Base-by-base conservation (phyloP, 2,113 vertebrate genomes). In the Oplegnathus fasciatus region DNA sequence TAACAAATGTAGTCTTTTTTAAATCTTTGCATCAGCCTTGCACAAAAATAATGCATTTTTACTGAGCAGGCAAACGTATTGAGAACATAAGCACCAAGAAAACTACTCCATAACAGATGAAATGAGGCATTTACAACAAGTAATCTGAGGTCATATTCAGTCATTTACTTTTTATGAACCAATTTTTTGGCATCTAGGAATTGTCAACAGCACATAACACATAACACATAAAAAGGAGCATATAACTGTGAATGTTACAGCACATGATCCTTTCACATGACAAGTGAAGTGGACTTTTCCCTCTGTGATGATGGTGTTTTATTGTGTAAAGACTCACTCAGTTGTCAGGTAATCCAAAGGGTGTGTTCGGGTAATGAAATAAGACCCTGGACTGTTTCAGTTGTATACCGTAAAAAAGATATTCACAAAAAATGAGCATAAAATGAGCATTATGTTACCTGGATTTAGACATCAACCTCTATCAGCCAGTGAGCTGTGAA, bases 271-370 rank as follows among this genome's bases (percentile, higher is more conserved):
- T 34, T 57, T 1, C 44, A 32, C 0, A 58, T 0, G 15, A 17
- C 26, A 18, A 10, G 3, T 26, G 30, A 15, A 11, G 7, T 79
- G 66, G 26, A 85, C 71, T 85, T 87, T 85, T 66, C 24, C 60
- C 78, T 76, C 22, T 48, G 34, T 13, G 22, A 17, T 22, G n/a
- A 30, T 52, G 14, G 9, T 48, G 28, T 54, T 48, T 69, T 30
- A 37, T 32, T 66, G 48, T 37, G 20, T 64, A 37, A 89, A 82
- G 15, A 28, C 11, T 48, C 17, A 4, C 44, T 30, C 28, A 2
- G 10, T 52, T 76, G 34, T 69, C 32, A 65, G 28, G 4, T 72
- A 18, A 34, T 22, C 3, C 14, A 65, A 20, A 30, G 7, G 28
- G 69, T 66, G n/a, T 4, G 10, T 5, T 57, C 37, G 28, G 9